Evolutionary conservation across 2,113 vertebrate genomes (phyloP).

Genomic region (Chrysemys picta): DNA sequence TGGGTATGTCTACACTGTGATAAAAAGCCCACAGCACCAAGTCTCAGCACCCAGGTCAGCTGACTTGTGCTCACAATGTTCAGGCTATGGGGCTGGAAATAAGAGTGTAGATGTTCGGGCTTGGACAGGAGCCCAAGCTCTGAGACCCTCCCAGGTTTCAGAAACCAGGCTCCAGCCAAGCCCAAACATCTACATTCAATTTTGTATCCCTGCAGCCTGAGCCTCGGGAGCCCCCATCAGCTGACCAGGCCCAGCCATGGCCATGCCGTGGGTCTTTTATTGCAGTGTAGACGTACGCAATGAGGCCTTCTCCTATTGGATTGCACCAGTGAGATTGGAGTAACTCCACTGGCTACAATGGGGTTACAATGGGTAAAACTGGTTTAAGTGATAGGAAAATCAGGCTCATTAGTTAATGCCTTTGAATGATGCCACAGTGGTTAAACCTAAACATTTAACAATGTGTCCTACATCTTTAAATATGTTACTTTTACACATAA

Average conservation of each 20-base stretch:
- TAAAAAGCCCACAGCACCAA: not conserved
- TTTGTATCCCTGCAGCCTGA: not conserved
- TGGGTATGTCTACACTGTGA: not conserved
- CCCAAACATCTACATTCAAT: too few relatives aligned
- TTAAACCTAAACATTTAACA: rapidly evolving
- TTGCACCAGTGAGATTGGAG: not conserved
- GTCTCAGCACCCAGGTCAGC: not conserved
- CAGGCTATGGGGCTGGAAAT: not conserved
- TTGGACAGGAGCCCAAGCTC: not conserved
- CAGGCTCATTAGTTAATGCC: not conserved
- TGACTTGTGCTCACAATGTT: not conserved
- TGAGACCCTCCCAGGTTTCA: not conserved
- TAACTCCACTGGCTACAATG: not conserved
- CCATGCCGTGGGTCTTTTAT: not conserved
- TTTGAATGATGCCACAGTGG: not conserved
- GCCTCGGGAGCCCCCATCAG: not conserved
- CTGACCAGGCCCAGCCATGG: not conserved
- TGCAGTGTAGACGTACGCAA: not conserved
- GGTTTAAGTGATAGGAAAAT: not conserved
- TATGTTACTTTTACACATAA: slow-evolving; percentile 36
- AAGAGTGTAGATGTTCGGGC: not conserved
- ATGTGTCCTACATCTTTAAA: slow-evolving; percentile 5
- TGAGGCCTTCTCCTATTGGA: not conserved
- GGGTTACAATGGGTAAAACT: rapidly evolving
- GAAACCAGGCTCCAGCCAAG: too few relatives aligned